Evolutionary conservation across 2,888 invertebrate genomes (phyloP).

Genomic region (Branchipolynoe longqiensis): DNA sequence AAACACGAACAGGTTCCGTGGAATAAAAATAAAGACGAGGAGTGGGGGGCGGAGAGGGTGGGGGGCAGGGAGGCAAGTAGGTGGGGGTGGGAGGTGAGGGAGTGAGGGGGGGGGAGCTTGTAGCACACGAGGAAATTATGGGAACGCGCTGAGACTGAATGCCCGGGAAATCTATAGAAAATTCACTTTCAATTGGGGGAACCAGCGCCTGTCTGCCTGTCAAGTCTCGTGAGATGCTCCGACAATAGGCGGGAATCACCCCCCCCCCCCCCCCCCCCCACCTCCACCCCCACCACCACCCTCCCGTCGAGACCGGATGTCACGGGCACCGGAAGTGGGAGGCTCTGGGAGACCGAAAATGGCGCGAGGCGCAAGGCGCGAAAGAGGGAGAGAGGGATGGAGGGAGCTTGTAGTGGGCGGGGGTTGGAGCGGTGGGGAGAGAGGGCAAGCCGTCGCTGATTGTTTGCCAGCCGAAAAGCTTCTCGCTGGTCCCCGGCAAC

Average conservation of each 20-base stretch:
- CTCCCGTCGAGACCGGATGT: background rate
- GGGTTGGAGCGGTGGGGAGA: background rate
- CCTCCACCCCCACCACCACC: background rate
- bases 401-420: background rate
- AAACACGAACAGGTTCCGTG: no score
- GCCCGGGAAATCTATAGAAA: background rate
- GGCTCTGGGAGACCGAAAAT: background rate
- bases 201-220: background rate
- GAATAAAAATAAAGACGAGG: background rate
- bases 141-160: background rate
- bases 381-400: background rate
- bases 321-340: conserved; percentile 22
- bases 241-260: no score
- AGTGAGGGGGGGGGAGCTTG: background rate
- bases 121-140: no score
- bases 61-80: background rate
- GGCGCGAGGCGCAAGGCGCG: background rate
- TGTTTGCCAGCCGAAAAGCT: background rate
- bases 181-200: background rate
- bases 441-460: background rate
- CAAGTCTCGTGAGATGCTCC: background rate
- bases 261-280: background rate
- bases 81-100: background rate
- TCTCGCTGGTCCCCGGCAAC: background rate
- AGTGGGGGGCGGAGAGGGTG: background rate